These are phyloP conservation scores for Euwallacea fornicatus DNA, from an alignment of 1,140 invertebrate genomes.

Conservation along the genomic window DNA sequence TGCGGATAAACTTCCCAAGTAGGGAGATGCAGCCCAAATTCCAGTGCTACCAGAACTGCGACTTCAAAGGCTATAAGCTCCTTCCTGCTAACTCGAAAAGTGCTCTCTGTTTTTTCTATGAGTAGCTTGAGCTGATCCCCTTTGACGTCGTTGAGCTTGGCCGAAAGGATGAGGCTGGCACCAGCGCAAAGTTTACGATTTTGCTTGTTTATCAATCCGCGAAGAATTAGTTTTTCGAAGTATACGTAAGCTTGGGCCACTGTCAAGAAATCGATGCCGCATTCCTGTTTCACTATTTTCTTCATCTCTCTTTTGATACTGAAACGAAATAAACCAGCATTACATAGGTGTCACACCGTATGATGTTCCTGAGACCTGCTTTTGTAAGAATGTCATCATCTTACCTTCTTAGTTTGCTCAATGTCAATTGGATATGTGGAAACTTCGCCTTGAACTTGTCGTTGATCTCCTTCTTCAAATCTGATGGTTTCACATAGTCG, in stretches of 20 bases:
- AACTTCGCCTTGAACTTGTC: conserved; percentile 96
- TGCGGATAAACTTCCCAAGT: conserved; percentile 91
- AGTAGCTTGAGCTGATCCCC: conserved; percentile 81
- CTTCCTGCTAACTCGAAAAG: conserved; percentile 88
- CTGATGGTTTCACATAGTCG: conserved; percentile 94
- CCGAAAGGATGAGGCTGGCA: conserved; percentile 89
- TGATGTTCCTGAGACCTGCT: not conserved
- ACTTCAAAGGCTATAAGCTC: conserved; percentile 91
- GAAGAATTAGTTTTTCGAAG: conserved; percentile 94
- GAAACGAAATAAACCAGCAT: conserved; percentile 33
- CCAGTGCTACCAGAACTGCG: conserved; percentile 89
- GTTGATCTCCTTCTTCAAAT: conserved; percentile 96
- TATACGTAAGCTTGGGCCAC: conserved; percentile 96
- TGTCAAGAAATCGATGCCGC: conserved; percentile 83
- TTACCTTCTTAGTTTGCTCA: conserved; percentile 96
- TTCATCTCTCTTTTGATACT: conserved; percentile 95
- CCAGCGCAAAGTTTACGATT: conserved; percentile 95
- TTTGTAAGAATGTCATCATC: not conserved
- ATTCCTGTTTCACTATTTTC: conserved; percentile 87
- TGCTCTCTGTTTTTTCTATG: conserved; percentile 89
- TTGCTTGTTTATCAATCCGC: conserved; percentile 90
- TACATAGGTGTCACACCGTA: not conserved
- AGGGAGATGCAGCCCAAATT: conserved; percentile 91
- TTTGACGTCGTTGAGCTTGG: conserved; percentile 96
- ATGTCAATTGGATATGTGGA: conserved; percentile 89